These are phyloP conservation scores for Athalia circularis DNA, from an alignment of 2,888 invertebrate species.

Conservation along the genomic window DNA sequence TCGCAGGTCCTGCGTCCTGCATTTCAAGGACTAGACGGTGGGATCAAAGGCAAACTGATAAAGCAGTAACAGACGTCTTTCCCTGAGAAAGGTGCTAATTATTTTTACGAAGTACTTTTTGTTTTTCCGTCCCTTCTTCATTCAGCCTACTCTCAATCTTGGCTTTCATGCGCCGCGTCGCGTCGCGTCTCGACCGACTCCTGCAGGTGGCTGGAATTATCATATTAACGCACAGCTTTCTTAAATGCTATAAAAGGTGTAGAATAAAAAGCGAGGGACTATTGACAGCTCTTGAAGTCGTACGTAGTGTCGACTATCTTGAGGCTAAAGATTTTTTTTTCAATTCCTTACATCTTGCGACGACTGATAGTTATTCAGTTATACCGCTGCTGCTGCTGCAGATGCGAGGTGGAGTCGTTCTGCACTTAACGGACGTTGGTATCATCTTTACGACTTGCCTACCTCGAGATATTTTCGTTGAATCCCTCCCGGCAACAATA, in stretches of 20 bases:
- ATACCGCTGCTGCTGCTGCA: background rate
- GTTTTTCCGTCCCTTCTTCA: background rate
- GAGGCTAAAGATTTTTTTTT: conserved; percentile 16
- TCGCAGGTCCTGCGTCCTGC: conserved; percentile 45
- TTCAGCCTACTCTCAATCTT: background rate
- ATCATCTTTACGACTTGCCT: conserved; percentile 34
- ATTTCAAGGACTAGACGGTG: conserved; percentile 44
- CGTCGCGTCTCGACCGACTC: background rate
- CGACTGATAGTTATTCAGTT: background rate
- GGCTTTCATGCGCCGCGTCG: background rate
- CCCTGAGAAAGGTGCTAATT: conserved; percentile 40
- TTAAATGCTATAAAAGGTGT: conserved; percentile 12
- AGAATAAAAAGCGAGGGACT: background rate
- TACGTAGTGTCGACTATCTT: too few species aligned
- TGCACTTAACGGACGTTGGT: conserved; percentile 25
- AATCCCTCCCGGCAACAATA: conserved; percentile 31
- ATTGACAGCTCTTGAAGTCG: conserved; percentile 1
- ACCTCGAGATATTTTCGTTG: conserved; percentile 31
- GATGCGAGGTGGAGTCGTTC: conserved; percentile 20
- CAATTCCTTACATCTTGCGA: background rate
- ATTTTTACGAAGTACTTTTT: conserved; percentile 43
- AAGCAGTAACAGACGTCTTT: conserved; percentile 28
- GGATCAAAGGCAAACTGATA: conserved; percentile 45
- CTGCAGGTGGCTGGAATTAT: conserved; percentile 29
- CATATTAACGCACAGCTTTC: conserved; percentile 18